Base-by-base conservation (phyloP, 2,888 invertebrate genomes). In the Drosophila algonquin region DNA sequence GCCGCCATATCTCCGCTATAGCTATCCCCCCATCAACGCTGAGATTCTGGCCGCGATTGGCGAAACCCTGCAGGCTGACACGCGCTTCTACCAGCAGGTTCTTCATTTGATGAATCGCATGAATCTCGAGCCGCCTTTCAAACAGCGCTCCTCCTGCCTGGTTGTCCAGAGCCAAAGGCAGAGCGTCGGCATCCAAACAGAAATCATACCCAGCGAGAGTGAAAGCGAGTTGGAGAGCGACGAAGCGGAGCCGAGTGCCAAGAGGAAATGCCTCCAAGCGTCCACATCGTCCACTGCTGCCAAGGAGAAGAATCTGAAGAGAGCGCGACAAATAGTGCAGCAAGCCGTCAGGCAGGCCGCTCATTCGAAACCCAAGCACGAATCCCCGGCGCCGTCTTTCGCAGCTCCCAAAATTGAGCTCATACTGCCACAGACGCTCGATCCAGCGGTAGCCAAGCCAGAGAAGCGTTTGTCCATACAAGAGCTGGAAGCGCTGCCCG, bases 51-150 rank as follows among this genome's bases (percentile, higher is more conserved):
- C 95, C 61, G 97, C 97, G 89, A 97, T 98, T 71, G 94, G 95
- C 5, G 94, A 95, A 91, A 94, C 95, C 30, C 92, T 98, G 63
- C 94, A 95, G 62, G 94, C 94, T 16, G 95, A 97, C 79, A 96
- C 96, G 60, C 95, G 95, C 82, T 96, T 98, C 91, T 98, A 98
- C 90, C 95, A 94, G 1, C 95, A 96, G 94, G 95, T 96, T 10
- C 90, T 98, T 53, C 98, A 98, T 93, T 93, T 98, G 59, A 98
- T 98, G 98, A 98, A 98, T 91, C 96, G 96, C 92, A 97, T 98
- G 97, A 96, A 96, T 91, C 92, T 98, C 55, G 95, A 96, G 18
- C 94, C 95, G 50, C 98, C 98, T 0, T 98, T 98, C 92, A 94
- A 93, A 18, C 90, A 92, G 77, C 81, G 78, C 24, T 30, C 73